Percentiles rank a stretch among this genome's conserved stretches.
Evolutionary conservation across 92 coral and sea anemone species (phyloP).

Genomic region (Chrysogorgia sp.): DNA sequence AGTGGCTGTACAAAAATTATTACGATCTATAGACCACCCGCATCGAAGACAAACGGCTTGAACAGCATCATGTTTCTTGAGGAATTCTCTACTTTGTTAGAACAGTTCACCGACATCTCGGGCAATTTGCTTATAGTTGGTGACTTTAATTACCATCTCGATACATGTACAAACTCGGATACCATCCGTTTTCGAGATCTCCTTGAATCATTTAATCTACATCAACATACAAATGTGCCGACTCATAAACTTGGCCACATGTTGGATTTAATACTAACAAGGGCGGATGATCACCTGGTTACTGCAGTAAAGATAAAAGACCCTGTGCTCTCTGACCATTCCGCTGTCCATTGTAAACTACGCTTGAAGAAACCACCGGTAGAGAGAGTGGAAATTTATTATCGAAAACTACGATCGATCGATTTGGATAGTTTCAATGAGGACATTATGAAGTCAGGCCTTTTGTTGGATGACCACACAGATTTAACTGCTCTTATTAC

Average conservation of each 20-base stretch:
- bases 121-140: slow-evolving; percentile 2
- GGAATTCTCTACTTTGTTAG: neutral
- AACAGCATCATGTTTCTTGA: neutral
- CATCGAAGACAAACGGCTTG: neutral
- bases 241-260: too few relatives aligned
- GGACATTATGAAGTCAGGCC: slow-evolving; percentile 18
- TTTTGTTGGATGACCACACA: neutral
- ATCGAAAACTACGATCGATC: slow-evolving; percentile 42
- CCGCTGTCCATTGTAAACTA: slow-evolving; percentile 58
- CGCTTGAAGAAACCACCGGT: slow-evolving; percentile 52
- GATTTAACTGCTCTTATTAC: slow-evolving; percentile 23
- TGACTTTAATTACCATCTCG: too few relatives aligned
- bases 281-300: neutral
- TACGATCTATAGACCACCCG: slow-evolving; percentile 2
- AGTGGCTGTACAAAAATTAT: neutral
- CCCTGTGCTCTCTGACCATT: too few relatives aligned
- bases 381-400: slow-evolving; percentile 36
- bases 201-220: too few relatives aligned
- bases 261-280: too few relatives aligned
- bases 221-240: too few relatives aligned
- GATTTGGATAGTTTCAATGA: slow-evolving; percentile 2
- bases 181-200: too few relatives aligned
- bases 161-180: too few relatives aligned
- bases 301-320: neutral
- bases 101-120: neutral